Base-by-base conservation (phyloP, 1,140 invertebrate species). In the Eumeta japonica region DNA sequence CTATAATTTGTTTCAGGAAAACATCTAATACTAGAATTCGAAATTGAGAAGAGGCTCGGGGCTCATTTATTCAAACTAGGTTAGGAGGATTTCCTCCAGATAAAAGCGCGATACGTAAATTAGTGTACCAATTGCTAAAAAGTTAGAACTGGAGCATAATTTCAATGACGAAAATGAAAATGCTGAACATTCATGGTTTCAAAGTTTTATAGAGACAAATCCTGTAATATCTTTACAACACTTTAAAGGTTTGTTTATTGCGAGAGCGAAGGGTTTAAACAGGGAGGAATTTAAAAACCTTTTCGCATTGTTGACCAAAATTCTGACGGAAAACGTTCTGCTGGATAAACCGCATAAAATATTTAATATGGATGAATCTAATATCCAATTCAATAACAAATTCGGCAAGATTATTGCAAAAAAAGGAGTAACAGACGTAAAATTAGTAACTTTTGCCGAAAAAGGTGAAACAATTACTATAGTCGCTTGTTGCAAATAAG, bases 291-390 rank as follows among this genome's bases (percentile, higher is more conserved):
- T 59, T 16, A 30, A 44, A 28, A 36, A 50, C 2, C 58, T 46
- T 33, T 59, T 45, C 45, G 29, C 53, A 18, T 28, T 61, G 14
- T 48, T 60, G 12, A 27, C 28, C 11, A 45, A 38, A 56, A n/a
- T n/a, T 17, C 15, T 55, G 19, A 53, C 27, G 11, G 35, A 60
- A 39, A 51, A 64, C 50, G 40, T 55, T 40, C 28, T 62, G 14
- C 11, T 57, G 14, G 42, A 55, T 39, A 60, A 61, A 35, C 57
- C 50, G 5, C 46, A 58, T 5, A 39, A 45, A 29, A 55, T 72
- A 12, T 75, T 43, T 24, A 73, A 71, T 37, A 62, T 63, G 49
- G 64, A 73, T 29, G 60, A 72, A 43, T 31, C 52, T 2, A 52
- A 55, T 3, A 16, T 68, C 13, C 65, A 72, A 45, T 16, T 72